Conservation (phyloP, 2,797 vertebrate genomes). For the Lemur catta region DNA sequence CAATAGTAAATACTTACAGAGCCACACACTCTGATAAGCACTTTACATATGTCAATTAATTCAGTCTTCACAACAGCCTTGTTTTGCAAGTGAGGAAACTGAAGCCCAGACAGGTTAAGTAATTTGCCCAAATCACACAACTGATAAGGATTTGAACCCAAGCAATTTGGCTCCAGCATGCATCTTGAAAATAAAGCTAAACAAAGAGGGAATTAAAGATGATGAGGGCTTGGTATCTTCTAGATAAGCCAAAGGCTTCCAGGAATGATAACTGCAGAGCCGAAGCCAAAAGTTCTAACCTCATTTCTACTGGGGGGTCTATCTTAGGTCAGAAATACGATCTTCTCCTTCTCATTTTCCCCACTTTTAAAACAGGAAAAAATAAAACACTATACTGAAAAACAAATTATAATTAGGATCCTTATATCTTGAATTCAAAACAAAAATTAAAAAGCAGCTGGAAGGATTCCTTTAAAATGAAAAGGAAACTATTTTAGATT, state of each 20-base stretch:
- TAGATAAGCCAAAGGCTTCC: background rate
- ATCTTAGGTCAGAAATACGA: background rate
- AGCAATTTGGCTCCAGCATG: background rate
- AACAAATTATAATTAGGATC: slow-evolving; percentile 51
- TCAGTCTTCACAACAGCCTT: background rate
- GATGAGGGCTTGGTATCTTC: background rate
- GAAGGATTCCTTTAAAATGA: slow-evolving; percentile 64
- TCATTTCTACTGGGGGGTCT: background rate
- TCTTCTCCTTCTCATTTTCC: background rate
- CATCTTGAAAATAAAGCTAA: slow-evolving; percentile 33
- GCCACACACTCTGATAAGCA: background rate
- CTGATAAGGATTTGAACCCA: background rate
- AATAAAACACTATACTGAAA: background rate
- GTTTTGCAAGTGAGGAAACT: background rate
- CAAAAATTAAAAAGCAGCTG: slow-evolving; percentile 47
- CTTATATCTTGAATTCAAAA: slow-evolving; percentile 64
- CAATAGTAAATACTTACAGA: background rate
- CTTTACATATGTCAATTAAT: background rate
- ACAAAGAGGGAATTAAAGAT: background rate
- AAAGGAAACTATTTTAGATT: slow-evolving; percentile 65
- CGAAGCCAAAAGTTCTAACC: background rate
- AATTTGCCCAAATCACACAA: background rate
- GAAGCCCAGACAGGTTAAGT: background rate
- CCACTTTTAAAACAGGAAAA: background rate
- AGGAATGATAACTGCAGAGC: background rate